phyloP scores from a whole-genome alignment of 2,113 vertebrate species.

The Cynocephalus volans region DNA sequence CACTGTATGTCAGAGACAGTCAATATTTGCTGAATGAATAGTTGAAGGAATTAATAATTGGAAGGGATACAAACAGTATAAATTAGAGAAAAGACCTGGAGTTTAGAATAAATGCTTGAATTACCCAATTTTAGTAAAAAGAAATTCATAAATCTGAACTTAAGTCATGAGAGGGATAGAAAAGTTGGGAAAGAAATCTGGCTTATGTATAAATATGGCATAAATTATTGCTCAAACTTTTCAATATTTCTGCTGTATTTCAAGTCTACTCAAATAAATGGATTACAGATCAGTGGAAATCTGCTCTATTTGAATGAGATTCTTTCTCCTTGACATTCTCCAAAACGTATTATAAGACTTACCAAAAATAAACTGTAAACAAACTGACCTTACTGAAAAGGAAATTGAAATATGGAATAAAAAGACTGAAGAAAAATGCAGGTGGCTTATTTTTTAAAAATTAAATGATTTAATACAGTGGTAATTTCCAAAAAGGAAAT shows the following conservation, averaged over 20 bases:
- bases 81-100: not conserved
- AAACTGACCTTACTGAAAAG: not conserved
- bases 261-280: conserved; percentile 20
- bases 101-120: conserved; percentile 42
- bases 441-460: conserved; percentile 68
- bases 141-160: conserved; percentile 44
- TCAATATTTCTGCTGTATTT: not conserved
- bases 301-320: not conserved
- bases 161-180: conserved; percentile 22
- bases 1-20: conserved; percentile 58
- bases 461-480: conserved; percentile 74
- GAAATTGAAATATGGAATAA: not conserved
- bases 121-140: conserved; percentile 49
- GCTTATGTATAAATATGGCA: conserved; percentile 13
- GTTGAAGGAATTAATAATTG: conserved; percentile 54
- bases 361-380: conserved; percentile 31
- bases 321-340: not conserved
- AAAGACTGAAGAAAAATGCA: not conserved
- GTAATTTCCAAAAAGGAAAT: conserved; percentile 81
- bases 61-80: not conserved
- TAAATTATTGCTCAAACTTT: conserved; percentile 52
- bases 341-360: not conserved
- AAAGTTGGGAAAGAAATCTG: not conserved
- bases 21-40: conserved; percentile 67
- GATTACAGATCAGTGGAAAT: not conserved